Evolutionary conservation across 2,113 vertebrate species (phyloP), one percentile per base, ranked within the genome.

Genomic region (Triplophysa siluroides): DNA sequence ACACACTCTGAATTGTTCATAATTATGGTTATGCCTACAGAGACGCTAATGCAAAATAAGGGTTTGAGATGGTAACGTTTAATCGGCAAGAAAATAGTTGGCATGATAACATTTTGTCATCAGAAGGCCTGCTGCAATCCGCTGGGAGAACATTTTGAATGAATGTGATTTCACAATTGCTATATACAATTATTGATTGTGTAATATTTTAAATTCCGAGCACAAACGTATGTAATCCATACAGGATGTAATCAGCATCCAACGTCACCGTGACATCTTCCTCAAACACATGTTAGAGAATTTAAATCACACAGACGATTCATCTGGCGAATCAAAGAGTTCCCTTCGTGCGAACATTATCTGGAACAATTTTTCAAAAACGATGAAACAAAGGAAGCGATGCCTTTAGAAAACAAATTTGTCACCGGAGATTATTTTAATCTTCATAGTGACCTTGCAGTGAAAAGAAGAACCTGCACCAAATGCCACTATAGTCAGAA

Each of bases 381-480:
- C 75, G 83, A 90, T 89, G 88, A 90, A 85, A 85, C 88, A 90
- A 91, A 80, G 85, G 88, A 86, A 91, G 85, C 83, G 86, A 91
- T 90, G 87, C 84, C 86, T 88, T 90, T 88, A 85, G 87, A 91
- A 91, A 92, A 92, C 88, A 92, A 89, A 92, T 92, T 90, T 90
- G 87, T 90, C 90, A 90, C 58, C 6, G 80, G 84, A 90, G 87
- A 91, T 90, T 90, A 88, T 92, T 91, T 88, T 90, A 90, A 90
- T 91, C 88, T 90, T 91, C 88, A 88, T 89, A 86, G 87, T 91
- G 91, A 92, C 89, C 90, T 90, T 91, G 90, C 90, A 91, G 88
- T 91, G 18, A 87, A 89, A 88, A 83, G 84, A 89, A 90, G 86
- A 88, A 88, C 81, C 80, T 29, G 29, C 29, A 83, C 84, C 88